Evolutionary conservation across 2,113 vertebrate genomes (phyloP), one percentile per base, ranked within the genome.

Genomic region (Chauna torquata): DNA sequence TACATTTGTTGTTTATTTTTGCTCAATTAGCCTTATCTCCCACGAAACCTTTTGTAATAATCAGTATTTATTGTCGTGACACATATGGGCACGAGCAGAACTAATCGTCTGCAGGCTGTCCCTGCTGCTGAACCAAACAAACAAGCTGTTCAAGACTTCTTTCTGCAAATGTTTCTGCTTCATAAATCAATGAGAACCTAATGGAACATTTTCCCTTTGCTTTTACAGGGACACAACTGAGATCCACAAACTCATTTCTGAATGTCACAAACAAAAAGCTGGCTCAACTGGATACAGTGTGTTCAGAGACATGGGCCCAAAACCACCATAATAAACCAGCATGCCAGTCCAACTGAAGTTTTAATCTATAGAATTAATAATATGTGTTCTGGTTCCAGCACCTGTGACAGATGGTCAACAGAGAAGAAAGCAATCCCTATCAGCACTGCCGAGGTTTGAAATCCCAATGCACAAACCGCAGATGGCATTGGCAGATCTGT

Each of bases 391-490:
- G 7, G 19, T 93, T 78, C 54, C n/a, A 86, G 66, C 71, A 94
- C 94, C 96, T 96, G 95, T 96, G 66, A 96, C 98, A 97, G 97
- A 98, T 97, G 96, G 96, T 84, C 92, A 97, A 57, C 8, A 78
- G 59, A 96, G 54, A 80, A 95, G 81, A 95, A 96, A 96, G 32
- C 25, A 84, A 76, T 69, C 66, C 83, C 34, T 49, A 42, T 78
- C 87, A 96, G 88, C 90, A 49, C 74, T 58, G 81, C 36, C 0
- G 40, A 90, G 24, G 88, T 89, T 93, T 97, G 82, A 97, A 97
- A 93, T 97, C 89, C 94, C 91, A 32, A 19, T 16, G 14, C 59
- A 65, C 61, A 88, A 95, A 82, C 65, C 88, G 94, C 97, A 98
- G 96, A 97, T 97, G 96, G 94, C 91, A 47, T 20, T 77, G 76